Conservation (phyloP, 2,888 invertebrate species). For the Megaustenia siamemsis region DNA sequence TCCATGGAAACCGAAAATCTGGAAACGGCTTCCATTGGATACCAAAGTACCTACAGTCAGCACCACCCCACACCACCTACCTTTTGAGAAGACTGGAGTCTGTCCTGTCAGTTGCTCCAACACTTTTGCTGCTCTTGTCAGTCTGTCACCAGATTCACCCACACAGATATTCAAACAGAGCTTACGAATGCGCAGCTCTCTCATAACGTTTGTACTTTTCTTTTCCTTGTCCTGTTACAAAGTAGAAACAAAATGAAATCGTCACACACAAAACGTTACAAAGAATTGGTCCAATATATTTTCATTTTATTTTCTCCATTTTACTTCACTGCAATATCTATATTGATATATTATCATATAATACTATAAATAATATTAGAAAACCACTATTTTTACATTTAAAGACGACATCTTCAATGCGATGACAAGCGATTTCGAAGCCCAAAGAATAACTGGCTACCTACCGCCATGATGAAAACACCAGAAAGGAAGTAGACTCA, state of each 20-base stretch:
- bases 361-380: neutral
- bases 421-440: neutral
- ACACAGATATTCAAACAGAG: conserved; percentile 99
- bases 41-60: too few species aligned
- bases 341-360: neutral
- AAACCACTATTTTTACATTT: neutral
- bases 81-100: conserved; percentile 98
- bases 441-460: neutral
- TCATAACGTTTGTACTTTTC: conserved; percentile 91
- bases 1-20: too few species aligned
- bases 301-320: neutral
- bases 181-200: conserved; percentile 97
- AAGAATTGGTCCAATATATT: neutral
- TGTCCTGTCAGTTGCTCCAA: conserved; percentile 99
- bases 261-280: neutral
- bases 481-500: conserved; percentile 45
- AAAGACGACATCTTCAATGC: neutral
- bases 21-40: too few species aligned
- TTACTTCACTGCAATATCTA: neutral
- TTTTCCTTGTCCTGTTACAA: conserved; percentile 63
- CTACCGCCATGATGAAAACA: conserved; percentile 48
- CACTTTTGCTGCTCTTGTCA: conserved; percentile 86
- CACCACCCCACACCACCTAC: conserved; percentile 63
- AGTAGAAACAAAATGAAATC: neutral
- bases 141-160: conserved; percentile 96